Base-by-base conservation (phyloP, 2,888 invertebrate species). In the Chironomus tentans region DNA sequence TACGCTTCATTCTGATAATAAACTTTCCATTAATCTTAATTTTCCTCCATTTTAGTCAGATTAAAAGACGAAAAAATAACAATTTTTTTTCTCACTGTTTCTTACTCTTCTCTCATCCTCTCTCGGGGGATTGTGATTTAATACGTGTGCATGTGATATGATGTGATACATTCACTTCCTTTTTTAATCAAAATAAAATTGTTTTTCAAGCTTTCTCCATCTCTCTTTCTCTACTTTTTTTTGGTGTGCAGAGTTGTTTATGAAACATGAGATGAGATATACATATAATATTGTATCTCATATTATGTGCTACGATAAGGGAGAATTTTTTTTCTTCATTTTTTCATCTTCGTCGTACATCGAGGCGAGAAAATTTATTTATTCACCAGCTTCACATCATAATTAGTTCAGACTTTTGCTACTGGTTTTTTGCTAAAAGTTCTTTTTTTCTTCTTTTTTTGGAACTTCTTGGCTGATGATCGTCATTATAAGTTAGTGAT, bases 101-200 rank as follows among this genome's bases (percentile, higher is more conserved):
- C 38, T 38, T 38, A 15, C 56, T 18, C n/a, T 56, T n/a, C 7
- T 50, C 50, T 38, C 56, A 56, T 56, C 56, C 56, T 38, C 38
- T 38, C 38, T 38, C 56, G n/a, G 15, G 56, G 15, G 56, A 56
- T 56, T 56, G 56, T 56, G 56, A 56, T 56, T 56, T 56, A 56
- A 56, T 56, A 56, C 56, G 56, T 56, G 56, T 56, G 56, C 56
- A 56, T 56, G 56, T 56, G 56, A 56, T 56, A 18, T 15, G 56
- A 56, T 56, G 56, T 15, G 56, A 56, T 56, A 56, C 56, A 56
- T 38, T 38, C 56, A 56, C 56, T 56, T 56, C 15, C 50, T 21
- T 68, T 68, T 68, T 68, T 68, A 68, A 68, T 68, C 68, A 68
- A 68, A 68, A 38, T 28, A 68, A 68, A 56, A 65, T 21, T 65